Base-by-base conservation (phyloP, 2,797 vertebrate genomes). In the Octomys mimax region DNA sequence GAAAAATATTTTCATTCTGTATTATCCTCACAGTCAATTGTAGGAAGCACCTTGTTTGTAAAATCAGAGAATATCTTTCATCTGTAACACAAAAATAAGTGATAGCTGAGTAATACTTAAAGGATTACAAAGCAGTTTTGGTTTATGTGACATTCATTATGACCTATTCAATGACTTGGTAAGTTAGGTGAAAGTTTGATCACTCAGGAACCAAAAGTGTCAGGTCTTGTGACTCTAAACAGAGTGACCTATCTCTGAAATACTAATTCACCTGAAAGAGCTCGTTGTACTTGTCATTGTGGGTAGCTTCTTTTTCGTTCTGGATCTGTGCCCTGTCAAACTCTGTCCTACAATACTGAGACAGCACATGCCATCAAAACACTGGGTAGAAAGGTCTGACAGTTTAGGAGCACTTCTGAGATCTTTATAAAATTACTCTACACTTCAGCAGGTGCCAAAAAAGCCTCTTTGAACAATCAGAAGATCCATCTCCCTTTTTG, bases 401-500 rank as follows among this genome's bases (percentile, higher is more conserved):
- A 4, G 93, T 75, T 42, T 73, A 95, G 95, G 79, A 71, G 77
- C 57, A 46, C 96, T 81, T 94, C 28, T 24, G 28, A 87, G 3
- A 64, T 81, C 13, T 90, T 93, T 39, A 28, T 64, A 87, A 97
- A 82, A 90, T 91, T 87, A 80, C 92, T 9, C 92, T 88, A n/a
- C 11, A 8, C 59, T 94, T 91, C 92, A 95, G 73, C 39, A 22
- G 70, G 46, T 71, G 68, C 71, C 59, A 96, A 61, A 96, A 57
- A 78, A 10, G 42, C 52, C 85, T 94, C 94, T 97, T 95, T 93
- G 95, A 92, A 80, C 79, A 73, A 73, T 59, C 77, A n/a, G 80
- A 84, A 49, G 86, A 94, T 62, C 49, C 31, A 85, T 89, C 62
- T 79, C 70, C 26, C 93, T 52, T 91, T 95, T 94, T 88, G n/a